Evolutionary conservation across 1,140 invertebrate genomes (phyloP), one percentile per base, ranked within the genome.

Genomic region (Halyomorpha halys): DNA sequence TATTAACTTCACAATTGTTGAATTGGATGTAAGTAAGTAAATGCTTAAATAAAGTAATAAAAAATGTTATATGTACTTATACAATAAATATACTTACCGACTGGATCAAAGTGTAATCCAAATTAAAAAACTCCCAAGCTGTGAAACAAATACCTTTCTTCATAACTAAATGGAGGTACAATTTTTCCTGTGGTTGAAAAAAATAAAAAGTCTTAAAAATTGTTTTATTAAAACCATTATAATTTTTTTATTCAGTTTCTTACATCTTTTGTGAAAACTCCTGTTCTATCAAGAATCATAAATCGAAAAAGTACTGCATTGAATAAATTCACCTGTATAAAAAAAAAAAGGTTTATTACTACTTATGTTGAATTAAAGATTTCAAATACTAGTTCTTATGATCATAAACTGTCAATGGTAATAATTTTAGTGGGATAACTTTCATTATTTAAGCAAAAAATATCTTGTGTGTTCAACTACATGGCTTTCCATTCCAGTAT

Each of bases 211-310:
- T n/a, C 5, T 18, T 4, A 6, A 39, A 11, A 11, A 13, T 49
- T 18, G 14, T 49, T 49, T 49, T 49, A n/a, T 49, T 4, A n/a
- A n/a, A 49, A 49, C 3, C 6, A 30, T 30, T 30, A 8, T 19
- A 49, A 49, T 19, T 19, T 49, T 47, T 18, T 11, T 49, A 49
- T 13, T 4, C 5, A 19, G 3, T 19, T 49, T n/a, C n/a, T 49
- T 49, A 49, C 47, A 19, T 49, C n/a, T 49, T 49, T 49, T 11
- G n/a, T 49, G n/a, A 49, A 49, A 19, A 49, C 19, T 49, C 47
- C 47, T 19, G 47, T 49, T 21, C 19, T 49, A 21, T 49, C 47
- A 14, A 19, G 47, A 49, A 49, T 49, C 19, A 49, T 49, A 18
- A 4, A 49, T 21, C 19, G n/a, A 21, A 49, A 49, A 49, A 49